Conservation (phyloP, 2,113 vertebrate genomes). For the Fregata magnificens region DNA sequence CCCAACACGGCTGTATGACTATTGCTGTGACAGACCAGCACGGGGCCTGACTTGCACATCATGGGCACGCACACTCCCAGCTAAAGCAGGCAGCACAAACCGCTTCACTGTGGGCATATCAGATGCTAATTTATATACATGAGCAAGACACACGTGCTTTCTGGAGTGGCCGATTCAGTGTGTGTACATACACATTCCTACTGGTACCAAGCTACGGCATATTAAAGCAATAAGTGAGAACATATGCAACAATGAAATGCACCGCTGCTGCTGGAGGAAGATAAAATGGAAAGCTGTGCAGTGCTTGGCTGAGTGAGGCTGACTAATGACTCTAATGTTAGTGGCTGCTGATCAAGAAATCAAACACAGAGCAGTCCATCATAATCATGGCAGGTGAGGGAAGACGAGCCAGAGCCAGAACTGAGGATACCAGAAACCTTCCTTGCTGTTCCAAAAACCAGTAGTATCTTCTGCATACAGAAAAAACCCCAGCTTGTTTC, state of each 20-base stretch:
- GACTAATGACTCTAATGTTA: slow-evolving; percentile 9
- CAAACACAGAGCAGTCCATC: slow-evolving; percentile 17
- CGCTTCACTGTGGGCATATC: background rate
- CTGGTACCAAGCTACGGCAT: background rate
- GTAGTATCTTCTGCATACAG: background rate
- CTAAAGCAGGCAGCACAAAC: background rate
- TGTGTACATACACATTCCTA: fast-evolving
- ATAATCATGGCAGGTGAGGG: background rate
- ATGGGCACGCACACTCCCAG: background rate
- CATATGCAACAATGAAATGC: slow-evolving; percentile 35
- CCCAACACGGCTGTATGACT: background rate
- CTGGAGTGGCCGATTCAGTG: background rate
- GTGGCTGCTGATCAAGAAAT: slow-evolving; percentile 52
- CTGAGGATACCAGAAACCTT: background rate
- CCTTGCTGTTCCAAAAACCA: background rate
- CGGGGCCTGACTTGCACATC: fast-evolving
- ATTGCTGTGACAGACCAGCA: fast-evolving
- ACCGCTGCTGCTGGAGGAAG: slow-evolving; percentile 25
- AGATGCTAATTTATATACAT: background rate
- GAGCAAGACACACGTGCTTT: background rate
- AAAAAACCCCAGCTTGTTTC: background rate
- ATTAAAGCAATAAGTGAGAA: slow-evolving; percentile 30
- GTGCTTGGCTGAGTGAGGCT: background rate
- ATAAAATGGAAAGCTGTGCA: slow-evolving; percentile 13
- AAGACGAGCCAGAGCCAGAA: background rate